Base-by-base conservation (phyloP, 2,888 invertebrate species). In the Rhorus exstirpatorius region DNA sequence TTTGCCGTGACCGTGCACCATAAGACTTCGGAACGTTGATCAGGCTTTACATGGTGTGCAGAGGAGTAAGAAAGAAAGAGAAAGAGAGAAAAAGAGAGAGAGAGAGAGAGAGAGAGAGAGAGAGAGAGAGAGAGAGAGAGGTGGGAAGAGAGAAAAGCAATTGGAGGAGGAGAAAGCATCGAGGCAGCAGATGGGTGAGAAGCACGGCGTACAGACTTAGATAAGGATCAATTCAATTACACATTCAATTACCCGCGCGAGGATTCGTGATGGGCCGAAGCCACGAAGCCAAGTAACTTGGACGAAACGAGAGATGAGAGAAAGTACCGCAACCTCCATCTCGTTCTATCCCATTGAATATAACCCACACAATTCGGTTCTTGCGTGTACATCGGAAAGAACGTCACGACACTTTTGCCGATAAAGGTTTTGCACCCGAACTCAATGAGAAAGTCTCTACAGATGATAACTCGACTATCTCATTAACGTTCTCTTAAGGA, bases 201-300 rank as follows among this genome's bases (percentile, higher is more conserved):
- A 72, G 67, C 71, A 38, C 61, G 49, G 78, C 67, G 70, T 35
- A 75, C 70, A 41, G 61, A 76, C 24, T 68, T 74, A 86, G 89
- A 89, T 90, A 89, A 90, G 85, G 85, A 90, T 89, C 90, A 86
- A 87, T 90, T 89, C 90, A 89, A 90, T 90, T 90, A 89, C 87
- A 88, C 87, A 88, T 90, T 90, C 90, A 89, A 90, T 90, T 90
- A 90, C 88, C 75, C 78, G 72, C 81, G 77, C 61, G 80, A 84
- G 81, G 82, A 83, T 83, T 86, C 85, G 84, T 86, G 86, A 86
- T 86, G 82, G 84, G 81, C 72, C 75, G 60, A 80, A 86, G 60
- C 84, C 84, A 86, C 83, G 86, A 86, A 86, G 83, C 80, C 81
- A 60, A 61, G 63, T 67, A 81, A 83, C 71, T 83, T 81, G 78